phyloP scores from a whole-genome alignment of 2,888 invertebrate species.

The Leucophenga montana region DNA sequence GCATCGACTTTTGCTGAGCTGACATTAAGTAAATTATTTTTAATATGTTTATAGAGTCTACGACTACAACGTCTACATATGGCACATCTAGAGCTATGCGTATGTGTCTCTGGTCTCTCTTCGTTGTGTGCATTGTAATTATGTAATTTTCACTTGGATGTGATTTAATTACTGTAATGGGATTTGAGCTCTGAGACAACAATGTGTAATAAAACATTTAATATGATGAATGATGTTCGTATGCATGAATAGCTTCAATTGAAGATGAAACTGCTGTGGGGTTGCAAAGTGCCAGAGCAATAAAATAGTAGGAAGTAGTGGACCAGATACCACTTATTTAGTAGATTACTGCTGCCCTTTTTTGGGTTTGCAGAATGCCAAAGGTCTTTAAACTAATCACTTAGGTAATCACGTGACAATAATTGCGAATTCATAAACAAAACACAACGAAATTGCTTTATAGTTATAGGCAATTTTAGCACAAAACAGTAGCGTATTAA shows the following conservation, averaged over 20 bases:
- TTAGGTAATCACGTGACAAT: constrained; percentile 17
- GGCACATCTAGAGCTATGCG: constrained; percentile 41
- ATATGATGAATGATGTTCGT: constrained; percentile 69
- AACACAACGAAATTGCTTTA: neutral
- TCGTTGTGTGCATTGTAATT: constrained; percentile 58
- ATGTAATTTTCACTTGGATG: constrained; percentile 71
- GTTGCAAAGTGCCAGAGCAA: no score
- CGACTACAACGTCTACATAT: no score
- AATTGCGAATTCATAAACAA: constrained; percentile 13
- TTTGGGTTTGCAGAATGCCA: neutral
- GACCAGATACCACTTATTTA: no score
- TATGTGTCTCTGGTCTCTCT: neutral
- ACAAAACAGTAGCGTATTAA: no score
- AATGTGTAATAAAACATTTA: constrained; percentile 71
- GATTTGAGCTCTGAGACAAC: constrained; percentile 60
- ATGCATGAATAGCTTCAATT: constrained; percentile 30
- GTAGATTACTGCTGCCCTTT: neutral
- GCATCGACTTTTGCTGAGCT: constrained; percentile 36
- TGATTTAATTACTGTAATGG: constrained; percentile 73
- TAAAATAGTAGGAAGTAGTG: no score
- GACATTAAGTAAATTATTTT: constrained; percentile 72
- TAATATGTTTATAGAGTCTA: constrained; percentile 70
- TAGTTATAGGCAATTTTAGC: no score
- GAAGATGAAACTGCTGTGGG: neutral
- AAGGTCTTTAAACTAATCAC: constrained; percentile 10